Conservation (phyloP, 2,797 vertebrate species). For the Melanogrammus aeglefinus region DNA sequence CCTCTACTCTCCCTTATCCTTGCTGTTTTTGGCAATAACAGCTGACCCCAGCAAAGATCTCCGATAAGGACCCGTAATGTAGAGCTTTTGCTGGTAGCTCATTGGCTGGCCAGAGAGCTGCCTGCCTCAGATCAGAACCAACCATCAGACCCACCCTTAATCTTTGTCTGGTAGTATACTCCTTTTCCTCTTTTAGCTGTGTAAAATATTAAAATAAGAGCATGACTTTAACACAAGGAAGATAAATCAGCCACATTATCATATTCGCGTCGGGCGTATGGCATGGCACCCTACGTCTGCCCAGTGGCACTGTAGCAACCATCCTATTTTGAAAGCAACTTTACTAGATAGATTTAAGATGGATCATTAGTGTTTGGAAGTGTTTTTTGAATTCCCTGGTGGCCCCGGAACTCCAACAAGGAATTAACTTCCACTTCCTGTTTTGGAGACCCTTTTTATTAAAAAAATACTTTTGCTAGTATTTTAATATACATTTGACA, state of each 20-base stretch:
- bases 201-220: conserved; percentile 31
- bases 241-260: neutral
- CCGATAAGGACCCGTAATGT: conserved; percentile 31
- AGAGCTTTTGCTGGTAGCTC: conserved; percentile 19
- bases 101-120: conserved; percentile 22
- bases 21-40: conserved; percentile 27
- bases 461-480: neutral
- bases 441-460: neutral
- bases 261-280: neutral
- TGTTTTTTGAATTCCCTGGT: neutral
- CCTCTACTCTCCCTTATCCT: conserved; percentile 8
- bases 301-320: neutral
- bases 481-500: neutral
- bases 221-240: conserved; percentile 14
- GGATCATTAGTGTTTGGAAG: neutral
- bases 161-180: conserved; percentile 6
- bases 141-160: conserved; percentile 19
- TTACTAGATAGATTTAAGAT: neutral
- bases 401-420: neutral
- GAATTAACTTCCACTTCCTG: neutral
- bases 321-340: neutral
- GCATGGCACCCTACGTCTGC: neutral
- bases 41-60: conserved; percentile 28
- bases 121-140: conserved; percentile 16
- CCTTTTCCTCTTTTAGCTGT: conserved; percentile 23